These are phyloP conservation scores for Andrena bucephala DNA, from an alignment of 2,888 invertebrate species.

Conservation along the genomic window DNA sequence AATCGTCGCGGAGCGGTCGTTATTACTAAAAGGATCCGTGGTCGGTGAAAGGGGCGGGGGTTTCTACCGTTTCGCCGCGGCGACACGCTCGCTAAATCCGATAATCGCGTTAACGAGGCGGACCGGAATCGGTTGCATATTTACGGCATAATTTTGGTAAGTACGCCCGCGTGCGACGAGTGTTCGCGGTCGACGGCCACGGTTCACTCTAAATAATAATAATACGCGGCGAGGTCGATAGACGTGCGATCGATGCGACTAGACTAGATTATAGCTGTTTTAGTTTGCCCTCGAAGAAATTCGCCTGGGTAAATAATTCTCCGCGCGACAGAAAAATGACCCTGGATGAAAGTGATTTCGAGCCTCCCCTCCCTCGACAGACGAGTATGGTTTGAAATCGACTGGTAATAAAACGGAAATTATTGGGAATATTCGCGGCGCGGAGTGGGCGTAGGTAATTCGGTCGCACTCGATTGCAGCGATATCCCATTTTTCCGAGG, in stretches of 20 bases:
- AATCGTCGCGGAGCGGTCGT: slow-evolving; percentile 9
- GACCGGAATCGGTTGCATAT: slow-evolving; percentile 28
- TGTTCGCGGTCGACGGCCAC: slow-evolving; percentile 37
- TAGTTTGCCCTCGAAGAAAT: neutral
- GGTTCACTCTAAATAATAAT: slow-evolving; percentile 45
- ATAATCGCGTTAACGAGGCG: slow-evolving; percentile 34
- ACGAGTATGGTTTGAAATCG: slow-evolving; percentile 9
- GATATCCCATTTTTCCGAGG: slow-evolving; percentile 22
- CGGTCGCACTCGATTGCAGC: slow-evolving; percentile 9
- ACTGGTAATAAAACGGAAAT: slow-evolving; percentile 38
- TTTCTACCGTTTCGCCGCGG: neutral
- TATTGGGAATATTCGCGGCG: slow-evolving; percentile 28
- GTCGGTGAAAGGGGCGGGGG: slow-evolving; percentile 6
- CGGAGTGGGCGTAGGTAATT: slow-evolving; percentile 6
- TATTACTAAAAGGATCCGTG: slow-evolving; percentile 17
- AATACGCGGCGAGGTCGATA: slow-evolving; percentile 42
- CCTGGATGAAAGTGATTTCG: neutral
- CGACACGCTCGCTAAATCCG: slow-evolving; percentile 23
- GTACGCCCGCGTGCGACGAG: slow-evolving; percentile 28
- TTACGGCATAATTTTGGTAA: slow-evolving; percentile 39
- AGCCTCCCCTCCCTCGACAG: neutral
- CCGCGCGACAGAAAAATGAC: neutral
- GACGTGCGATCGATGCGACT: slow-evolving; percentile 51
- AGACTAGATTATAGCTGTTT: slow-evolving; percentile 46
- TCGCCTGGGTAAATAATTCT: slow-evolving; percentile 2